phyloP scores from a whole-genome alignment of 2,113 vertebrate genomes.

The Pionites leucogaster region DNA sequence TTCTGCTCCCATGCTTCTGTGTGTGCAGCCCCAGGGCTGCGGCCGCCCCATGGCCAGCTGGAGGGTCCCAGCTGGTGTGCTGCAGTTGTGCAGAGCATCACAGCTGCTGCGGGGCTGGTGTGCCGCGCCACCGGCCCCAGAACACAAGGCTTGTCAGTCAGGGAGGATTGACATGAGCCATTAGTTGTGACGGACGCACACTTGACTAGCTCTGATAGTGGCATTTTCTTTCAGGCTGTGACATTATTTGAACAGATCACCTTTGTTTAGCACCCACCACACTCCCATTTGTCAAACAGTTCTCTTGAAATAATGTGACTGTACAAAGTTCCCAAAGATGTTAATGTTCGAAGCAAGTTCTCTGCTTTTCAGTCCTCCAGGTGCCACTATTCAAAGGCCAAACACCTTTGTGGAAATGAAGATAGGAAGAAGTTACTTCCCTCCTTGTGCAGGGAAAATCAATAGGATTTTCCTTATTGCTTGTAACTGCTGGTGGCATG shows the following conservation, averaged over 20 bases:
- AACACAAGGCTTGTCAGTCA: constrained; percentile 10
- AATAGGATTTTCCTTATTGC: neutral
- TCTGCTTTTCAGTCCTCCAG: neutral
- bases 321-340: neutral
- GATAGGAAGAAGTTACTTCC: neutral
- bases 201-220: constrained; percentile 16
- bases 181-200: neutral
- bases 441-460: neutral
- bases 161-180: neutral
- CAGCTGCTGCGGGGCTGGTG: neutral
- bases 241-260: constrained; percentile 46
- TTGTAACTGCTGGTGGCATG: neutral
- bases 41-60: neutral
- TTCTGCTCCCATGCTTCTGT: neutral
- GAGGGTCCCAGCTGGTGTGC: constrained; percentile 47
- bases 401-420: neutral
- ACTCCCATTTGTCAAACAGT: constrained; percentile 17
- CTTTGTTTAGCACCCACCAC: constrained; percentile 1
- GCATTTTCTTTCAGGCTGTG: constrained; percentile 13
- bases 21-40: neutral
- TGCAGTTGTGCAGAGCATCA: neutral
- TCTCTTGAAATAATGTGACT: neutral
- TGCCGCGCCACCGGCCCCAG: neutral
- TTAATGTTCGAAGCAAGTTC: neutral
- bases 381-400: neutral